These are phyloP conservation scores for Metallyticus violacea DNA, from an alignment of 2,888 invertebrate genomes.

Conservation along the genomic window DNA sequence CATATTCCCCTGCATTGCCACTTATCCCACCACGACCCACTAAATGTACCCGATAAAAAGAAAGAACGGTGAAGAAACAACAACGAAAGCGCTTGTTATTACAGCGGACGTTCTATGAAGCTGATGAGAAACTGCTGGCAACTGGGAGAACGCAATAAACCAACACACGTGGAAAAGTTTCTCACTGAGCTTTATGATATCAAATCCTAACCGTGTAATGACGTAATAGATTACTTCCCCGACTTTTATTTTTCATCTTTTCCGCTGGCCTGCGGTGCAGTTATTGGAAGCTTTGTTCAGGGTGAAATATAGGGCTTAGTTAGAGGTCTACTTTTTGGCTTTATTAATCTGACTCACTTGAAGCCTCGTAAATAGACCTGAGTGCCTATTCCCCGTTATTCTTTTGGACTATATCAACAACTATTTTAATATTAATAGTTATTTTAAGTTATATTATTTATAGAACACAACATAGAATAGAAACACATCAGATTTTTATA, in stretches of 20 bases:
- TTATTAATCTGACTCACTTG: not conserved
- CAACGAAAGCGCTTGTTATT: not conserved
- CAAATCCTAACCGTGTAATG: conserved; percentile 18
- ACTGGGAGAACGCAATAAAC: not conserved
- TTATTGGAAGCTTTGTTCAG: not conserved
- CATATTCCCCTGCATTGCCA: not conserved
- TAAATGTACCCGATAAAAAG: not conserved
- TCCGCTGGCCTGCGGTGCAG: not conserved
- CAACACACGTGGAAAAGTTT: not conserved
- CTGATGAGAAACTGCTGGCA: not conserved
- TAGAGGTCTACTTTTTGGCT: not conserved
- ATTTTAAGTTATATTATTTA: no score
- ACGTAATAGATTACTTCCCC: conserved; percentile 11
- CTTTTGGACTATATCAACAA: not conserved
- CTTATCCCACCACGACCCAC: no score
- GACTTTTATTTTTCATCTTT: conserved; percentile 22
- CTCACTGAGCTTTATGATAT: conserved; percentile 10
- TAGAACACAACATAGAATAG: no score
- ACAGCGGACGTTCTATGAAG: not conserved
- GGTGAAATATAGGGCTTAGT: not conserved
- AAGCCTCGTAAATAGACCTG: not conserved
- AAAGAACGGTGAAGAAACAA: not conserved
- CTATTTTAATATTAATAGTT: not conserved
- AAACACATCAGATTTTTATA: no score
- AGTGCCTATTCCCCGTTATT: not conserved